Conservation (phyloP, 2,113 vertebrate species). For the Pundamilia nyererei region DNA sequence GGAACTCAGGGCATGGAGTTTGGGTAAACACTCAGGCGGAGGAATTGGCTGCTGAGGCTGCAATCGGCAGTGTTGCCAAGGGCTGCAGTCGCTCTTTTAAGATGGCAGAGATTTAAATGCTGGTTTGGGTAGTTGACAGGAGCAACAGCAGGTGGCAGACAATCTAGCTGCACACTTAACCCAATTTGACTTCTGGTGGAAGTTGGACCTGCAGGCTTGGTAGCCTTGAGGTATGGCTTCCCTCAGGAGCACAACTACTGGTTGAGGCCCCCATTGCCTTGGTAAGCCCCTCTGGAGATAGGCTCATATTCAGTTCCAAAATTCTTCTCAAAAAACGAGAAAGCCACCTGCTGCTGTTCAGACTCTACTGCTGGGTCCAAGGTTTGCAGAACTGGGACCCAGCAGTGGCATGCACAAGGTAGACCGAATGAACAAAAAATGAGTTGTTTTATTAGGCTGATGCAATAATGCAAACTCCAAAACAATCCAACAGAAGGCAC, state of each 20-base stretch:
- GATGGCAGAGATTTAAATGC: background rate
- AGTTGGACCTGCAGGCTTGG: background rate
- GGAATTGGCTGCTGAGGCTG: background rate
- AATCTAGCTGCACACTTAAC: background rate
- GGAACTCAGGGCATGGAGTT: background rate
- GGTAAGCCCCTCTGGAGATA: background rate
- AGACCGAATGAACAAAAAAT: background rate
- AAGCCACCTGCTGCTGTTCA: background rate
- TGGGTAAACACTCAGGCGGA: background rate
- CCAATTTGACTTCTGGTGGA: background rate
- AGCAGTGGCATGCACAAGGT: background rate
- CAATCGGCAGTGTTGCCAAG: background rate
- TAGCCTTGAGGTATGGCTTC: background rate
- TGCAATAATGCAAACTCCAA: background rate
- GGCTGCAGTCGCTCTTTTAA: background rate
- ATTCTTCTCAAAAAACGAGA: background rate
- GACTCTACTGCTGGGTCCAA: background rate
- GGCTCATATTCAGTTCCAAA: background rate
- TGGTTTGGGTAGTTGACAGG: background rate
- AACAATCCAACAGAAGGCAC: background rate
- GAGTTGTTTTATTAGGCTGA: background rate
- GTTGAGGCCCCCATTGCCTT: background rate
- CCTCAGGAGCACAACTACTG: background rate
- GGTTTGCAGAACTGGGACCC: background rate
- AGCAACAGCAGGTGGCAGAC: background rate